Conservation (phyloP, 2,113 vertebrate genomes). For the Gallinago media region DNA sequence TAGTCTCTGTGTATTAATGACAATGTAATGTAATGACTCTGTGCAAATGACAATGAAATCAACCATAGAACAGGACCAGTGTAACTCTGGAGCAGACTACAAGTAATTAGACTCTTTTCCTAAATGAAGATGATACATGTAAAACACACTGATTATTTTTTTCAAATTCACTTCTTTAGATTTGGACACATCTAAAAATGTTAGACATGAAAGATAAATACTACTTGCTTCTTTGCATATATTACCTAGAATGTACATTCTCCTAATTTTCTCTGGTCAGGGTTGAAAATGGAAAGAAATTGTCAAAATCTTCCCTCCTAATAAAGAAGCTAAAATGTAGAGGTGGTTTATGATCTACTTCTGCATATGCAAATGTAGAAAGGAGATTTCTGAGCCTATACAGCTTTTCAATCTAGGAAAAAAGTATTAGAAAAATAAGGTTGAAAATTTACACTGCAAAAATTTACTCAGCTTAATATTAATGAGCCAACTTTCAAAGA, state of each 20-base stretch:
- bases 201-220: neutral
- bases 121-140: neutral
- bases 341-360: neutral
- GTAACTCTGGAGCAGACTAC: neutral
- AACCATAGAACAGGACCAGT: neutral
- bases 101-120: neutral
- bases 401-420: neutral
- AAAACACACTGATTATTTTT: accelerated
- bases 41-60: neutral
- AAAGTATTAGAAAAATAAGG: neutral
- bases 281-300: neutral
- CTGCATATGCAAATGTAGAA: neutral
- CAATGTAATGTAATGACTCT: too few relatives aligned
- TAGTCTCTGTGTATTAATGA: neutral
- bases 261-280: neutral
- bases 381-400: neutral
- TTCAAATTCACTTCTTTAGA: neutral
- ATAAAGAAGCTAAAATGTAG: neutral
- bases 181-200: neutral
- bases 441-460: neutral
- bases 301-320: neutral
- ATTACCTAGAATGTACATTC: neutral
- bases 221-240: accelerated
- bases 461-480: neutral
- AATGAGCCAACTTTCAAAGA: neutral